Conservation (phyloP, 2,113 vertebrate species). For the Gnathonemus longibarbis region DNA sequence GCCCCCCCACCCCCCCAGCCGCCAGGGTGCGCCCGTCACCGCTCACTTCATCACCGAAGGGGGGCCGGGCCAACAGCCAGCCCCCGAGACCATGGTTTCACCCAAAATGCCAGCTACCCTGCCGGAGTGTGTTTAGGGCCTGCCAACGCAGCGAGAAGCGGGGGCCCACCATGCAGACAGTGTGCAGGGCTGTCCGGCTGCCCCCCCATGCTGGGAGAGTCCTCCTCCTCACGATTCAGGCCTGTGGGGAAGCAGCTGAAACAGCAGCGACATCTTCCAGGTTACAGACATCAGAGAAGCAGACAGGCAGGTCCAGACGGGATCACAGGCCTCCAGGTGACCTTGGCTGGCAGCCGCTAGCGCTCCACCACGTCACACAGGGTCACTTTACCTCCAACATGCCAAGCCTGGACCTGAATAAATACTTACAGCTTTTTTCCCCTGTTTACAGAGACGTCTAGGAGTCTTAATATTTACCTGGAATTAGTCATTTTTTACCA, state of each 20-base stretch:
- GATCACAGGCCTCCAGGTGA: neutral
- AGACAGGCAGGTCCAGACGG: neutral
- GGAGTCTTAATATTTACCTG: neutral
- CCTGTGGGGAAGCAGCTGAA: neutral
- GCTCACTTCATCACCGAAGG: neutral
- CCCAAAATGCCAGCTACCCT: no score
- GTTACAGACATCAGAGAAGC: neutral
- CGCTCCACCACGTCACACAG: neutral
- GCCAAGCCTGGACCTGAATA: neutral
- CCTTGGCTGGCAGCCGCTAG: neutral
- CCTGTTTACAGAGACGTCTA: neutral
- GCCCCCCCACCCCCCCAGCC: neutral
- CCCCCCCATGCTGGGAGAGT: no score
- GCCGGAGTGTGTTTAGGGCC: no score
- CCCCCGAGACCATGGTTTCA: neutral
- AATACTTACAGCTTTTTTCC: neutral
- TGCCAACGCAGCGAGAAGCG: neutral
- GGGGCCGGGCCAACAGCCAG: neutral
- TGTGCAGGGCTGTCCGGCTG: neutral
- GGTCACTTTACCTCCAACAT: neutral
- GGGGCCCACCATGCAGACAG: neutral
- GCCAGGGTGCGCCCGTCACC: no score
- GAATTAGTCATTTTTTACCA: neutral
- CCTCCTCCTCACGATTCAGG: neutral
- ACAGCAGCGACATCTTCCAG: neutral